Conservation (phyloP, 2,797 vertebrate genomes). For the Enteromius fasciolatus region DNA sequence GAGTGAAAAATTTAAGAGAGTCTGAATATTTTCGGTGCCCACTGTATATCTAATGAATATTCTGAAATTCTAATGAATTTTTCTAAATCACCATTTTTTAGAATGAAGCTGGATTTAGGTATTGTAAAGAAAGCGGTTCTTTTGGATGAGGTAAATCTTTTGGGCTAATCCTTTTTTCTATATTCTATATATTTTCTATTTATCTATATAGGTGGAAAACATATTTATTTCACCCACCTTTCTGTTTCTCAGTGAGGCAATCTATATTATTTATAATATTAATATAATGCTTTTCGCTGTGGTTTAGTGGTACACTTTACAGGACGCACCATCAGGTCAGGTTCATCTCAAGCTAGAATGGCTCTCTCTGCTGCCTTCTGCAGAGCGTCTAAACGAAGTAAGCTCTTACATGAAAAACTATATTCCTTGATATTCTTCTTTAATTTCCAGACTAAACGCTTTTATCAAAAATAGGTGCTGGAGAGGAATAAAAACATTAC, state of each 20-base stretch:
- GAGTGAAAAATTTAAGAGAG: no score
- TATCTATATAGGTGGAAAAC: background rate
- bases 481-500: slow-evolving; percentile 83
- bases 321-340: slow-evolving; percentile 82
- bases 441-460: background rate
- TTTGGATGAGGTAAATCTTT: slow-evolving; percentile 84
- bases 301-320: slow-evolving; percentile 88
- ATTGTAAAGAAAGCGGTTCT: slow-evolving; percentile 85
- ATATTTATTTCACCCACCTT: slow-evolving; percentile 1
- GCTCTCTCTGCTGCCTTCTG: slow-evolving; percentile 86
- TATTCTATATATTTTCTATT: no score
- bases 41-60: no score
- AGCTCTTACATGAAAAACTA: slow-evolving; percentile 28
- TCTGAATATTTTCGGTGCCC: no score
- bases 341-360: slow-evolving; percentile 90
- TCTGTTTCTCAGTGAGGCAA: slow-evolving; percentile 8
- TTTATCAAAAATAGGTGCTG: slow-evolving; percentile 77
- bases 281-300: slow-evolving; percentile 46
- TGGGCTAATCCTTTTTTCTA: background rate
- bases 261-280: slow-evolving; percentile 44
- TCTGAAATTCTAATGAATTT: no score
- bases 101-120: slow-evolving; percentile 89
- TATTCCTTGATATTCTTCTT: background rate
- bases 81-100: slow-evolving; percentile 57
- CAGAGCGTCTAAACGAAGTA: slow-evolving; percentile 87